Base-by-base conservation (phyloP, 1,140 invertebrate species). In the Pissodes strobi region DNA sequence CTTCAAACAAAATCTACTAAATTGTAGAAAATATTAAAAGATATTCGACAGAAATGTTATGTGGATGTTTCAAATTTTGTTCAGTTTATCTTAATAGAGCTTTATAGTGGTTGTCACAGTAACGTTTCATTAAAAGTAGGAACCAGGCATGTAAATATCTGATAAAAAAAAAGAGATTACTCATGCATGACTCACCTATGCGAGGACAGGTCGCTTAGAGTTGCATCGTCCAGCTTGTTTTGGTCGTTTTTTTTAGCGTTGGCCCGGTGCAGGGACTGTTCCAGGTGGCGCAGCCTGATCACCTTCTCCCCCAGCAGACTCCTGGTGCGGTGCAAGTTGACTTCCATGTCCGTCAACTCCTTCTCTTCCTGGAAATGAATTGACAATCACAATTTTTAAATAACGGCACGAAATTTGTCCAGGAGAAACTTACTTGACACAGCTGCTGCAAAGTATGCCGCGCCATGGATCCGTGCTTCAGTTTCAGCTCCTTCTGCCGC, bases 311-410 rank as follows among this genome's bases (percentile, higher is more conserved):
- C 90, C 6, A 92, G 78, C 21, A 91, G 76, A 13, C 88, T 88
- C 12, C 87, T 83, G 0, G 90, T 91, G 2, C 90, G 84, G 78
- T 91, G 89, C 38, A 91, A 74, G 55, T 87, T 89, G 34, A 91
- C 88, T 75, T 92, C 90, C 83, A 91, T 88, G 67, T 92, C 90
- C 0, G 89, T 90, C 1, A 90, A 77, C 63, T 91, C 90, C 61
- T 88, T 86, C 77, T 91, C 88, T 72, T 91, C 89, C 85, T 90
- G 69, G 2, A 80, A 69, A n/a, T 59, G 22, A 25, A 25, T 10
- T 17, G 2, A 15, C 23, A 19, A 37, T 13, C 4, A 21, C 13
- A 37, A 6, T 8, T 2, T 55, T 34, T n/a, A n/a, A n/a, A 48
- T 38, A 38, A 5, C 6, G 18, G 12, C 34, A 22, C 3, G 2